Evolutionary conservation across 1,140 invertebrate genomes (phyloP).

Genomic region (Pristionchus pacificus): DNA sequence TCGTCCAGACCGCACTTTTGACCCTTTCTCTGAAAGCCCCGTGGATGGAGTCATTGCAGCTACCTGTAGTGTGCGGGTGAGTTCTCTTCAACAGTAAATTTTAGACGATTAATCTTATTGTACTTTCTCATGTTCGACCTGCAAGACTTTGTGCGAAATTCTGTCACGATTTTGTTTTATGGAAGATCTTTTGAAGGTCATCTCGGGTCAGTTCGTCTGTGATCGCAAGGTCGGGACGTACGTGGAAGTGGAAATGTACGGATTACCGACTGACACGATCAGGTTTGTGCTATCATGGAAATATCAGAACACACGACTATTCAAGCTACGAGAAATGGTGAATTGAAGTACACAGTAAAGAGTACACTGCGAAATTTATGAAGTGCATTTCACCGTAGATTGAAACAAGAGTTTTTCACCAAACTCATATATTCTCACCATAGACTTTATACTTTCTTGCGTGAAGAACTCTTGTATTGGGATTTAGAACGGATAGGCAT

Average conservation of each 20-base stretch:
- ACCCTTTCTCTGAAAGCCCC: conserved; percentile 97
- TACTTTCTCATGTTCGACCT: conserved; percentile 8
- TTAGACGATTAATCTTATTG: conserved; percentile 30
- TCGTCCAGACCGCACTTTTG: conserved; percentile 87
- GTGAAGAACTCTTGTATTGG: too few relatives aligned
- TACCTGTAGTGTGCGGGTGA: conserved; percentile 88
- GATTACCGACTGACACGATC: conserved; percentile 95
- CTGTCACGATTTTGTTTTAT: neutral
- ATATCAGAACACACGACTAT: too few relatives aligned
- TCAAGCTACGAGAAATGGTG: too few relatives aligned
- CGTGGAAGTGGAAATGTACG: conserved; percentile 99
- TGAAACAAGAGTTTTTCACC: too few relatives aligned
- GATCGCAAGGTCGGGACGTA: conserved; percentile 98
- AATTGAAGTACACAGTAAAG: too few relatives aligned
- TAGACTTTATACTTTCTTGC: too few relatives aligned
- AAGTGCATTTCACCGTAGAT: too few relatives aligned
- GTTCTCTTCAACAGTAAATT: conserved; percentile 28
- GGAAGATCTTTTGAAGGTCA: conserved; percentile 67
- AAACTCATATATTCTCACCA: too few relatives aligned
- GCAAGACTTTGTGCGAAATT: neutral
- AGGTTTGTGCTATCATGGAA: conserved; percentile 68
- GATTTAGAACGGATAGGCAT: too few relatives aligned
- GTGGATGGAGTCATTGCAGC: conserved; percentile 99
- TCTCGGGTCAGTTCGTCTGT: conserved; percentile 97
- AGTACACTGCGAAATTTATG: too few relatives aligned